Percentiles rank a stretch among this genome's conserved stretches.
Conservation (phyloP, 2,113 vertebrate species). For the Gallinago undulata region DNA sequence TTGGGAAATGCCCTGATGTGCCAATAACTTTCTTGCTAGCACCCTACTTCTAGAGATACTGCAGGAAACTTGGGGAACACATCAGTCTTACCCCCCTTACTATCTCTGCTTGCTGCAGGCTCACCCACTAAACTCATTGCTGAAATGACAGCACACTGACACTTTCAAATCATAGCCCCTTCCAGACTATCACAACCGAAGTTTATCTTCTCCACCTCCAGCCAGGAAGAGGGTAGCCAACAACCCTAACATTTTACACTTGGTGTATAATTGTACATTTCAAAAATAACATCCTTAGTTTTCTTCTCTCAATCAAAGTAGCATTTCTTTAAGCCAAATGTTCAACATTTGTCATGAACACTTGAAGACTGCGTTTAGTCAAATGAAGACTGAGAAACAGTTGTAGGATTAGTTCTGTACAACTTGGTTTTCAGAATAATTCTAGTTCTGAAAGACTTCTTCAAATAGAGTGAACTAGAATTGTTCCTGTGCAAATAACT, state of each 20-base stretch:
- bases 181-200: not conserved
- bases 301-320: not conserved
- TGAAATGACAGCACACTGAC: not conserved
- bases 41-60: not conserved
- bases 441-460: not conserved
- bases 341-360: not conserved
- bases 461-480: not conserved
- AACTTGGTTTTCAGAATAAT: not conserved
- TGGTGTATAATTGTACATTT: accelerated
- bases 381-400: not conserved
- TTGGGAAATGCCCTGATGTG: not conserved
- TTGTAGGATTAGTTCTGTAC: not conserved
- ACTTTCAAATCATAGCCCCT: not conserved
- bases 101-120: not conserved
- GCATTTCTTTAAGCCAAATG: not conserved
- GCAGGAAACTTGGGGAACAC: not conserved
- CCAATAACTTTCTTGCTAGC: not conserved
- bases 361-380: not conserved
- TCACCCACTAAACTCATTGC: not conserved
- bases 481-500: not conserved
- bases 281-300: not conserved
- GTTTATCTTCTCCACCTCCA: not conserved
- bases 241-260: not conserved
- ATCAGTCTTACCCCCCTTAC: not conserved
- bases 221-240: not conserved